Conservation (phyloP, 2,888 invertebrate species). For the Drepana falcataria region DNA sequence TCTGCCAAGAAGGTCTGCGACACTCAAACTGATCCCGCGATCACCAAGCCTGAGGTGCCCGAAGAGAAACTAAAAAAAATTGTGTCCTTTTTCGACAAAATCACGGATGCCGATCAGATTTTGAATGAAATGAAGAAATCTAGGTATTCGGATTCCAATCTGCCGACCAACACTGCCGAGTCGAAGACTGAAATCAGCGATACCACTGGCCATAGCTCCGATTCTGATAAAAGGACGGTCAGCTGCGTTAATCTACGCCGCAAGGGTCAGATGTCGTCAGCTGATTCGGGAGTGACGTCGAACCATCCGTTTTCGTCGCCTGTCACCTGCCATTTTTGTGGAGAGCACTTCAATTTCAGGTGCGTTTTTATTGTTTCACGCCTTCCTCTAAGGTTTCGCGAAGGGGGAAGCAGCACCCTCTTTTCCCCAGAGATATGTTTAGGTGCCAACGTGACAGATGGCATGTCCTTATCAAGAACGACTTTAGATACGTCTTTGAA, state of each 20-base stretch:
- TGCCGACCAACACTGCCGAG: conserved; percentile 17
- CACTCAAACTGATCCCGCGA: conserved; percentile 55
- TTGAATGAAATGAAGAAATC: conserved; percentile 42
- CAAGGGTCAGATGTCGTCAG: conserved; percentile 20
- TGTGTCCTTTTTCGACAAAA: conserved; percentile 65
- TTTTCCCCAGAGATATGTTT: neutral
- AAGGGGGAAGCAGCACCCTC: neutral
- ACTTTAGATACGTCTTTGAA: too few relatives aligned
- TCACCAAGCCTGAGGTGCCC: conserved; percentile 28
- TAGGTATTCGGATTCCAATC: conserved; percentile 36
- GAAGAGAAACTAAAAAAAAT: conserved; percentile 66
- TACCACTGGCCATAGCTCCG: conserved; percentile 16
- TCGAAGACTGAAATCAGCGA: conserved; percentile 19
- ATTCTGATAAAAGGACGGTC: conserved; percentile 35
- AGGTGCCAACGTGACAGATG: too few relatives aligned
- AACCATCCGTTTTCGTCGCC: conserved; percentile 15
- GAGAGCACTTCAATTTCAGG: conserved; percentile 50
- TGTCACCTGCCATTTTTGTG: conserved; percentile 46
- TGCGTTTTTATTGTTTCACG: conserved; percentile 10
- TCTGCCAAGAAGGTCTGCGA: conserved; percentile 31
- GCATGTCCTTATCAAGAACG: too few relatives aligned
- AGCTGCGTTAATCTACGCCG: conserved; percentile 37
- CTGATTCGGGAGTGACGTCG: conserved; percentile 25
- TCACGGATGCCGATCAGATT: conserved; percentile 43
- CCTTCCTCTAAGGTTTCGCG: too few relatives aligned